These are phyloP conservation scores for Caenorhabditis drosophilae DNA, from an alignment of 2,888 invertebrate species.

Conservation along the genomic window DNA sequence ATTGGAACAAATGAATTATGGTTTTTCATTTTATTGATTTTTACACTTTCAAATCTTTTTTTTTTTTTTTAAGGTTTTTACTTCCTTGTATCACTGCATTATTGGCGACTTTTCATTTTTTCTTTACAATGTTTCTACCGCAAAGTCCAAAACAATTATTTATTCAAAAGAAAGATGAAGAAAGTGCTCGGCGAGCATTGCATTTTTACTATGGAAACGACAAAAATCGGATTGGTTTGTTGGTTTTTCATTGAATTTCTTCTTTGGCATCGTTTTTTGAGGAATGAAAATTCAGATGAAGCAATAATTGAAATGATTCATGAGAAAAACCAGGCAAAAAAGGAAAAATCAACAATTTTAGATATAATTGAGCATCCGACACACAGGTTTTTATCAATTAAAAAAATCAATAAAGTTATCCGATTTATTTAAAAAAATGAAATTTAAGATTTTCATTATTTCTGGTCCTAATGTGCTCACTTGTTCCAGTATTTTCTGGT, in stretches of 20 bases:
- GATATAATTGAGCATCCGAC: slow-evolving; percentile 28
- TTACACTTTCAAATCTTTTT: not conserved
- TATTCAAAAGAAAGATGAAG: slow-evolving; percentile 49
- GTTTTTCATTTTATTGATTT: slow-evolving; percentile 27
- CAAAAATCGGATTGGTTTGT: slow-evolving; percentile 36
- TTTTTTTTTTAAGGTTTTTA: slow-evolving; percentile 34
- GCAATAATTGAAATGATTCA: slow-evolving; percentile 29
- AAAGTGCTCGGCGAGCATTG: slow-evolving; percentile 44
- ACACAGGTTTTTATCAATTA: too few species aligned
- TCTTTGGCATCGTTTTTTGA: too few species aligned
- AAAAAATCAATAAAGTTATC: too few species aligned
- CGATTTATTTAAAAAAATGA: slow-evolving; percentile 39
- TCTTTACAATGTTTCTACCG: slow-evolving; percentile 50
- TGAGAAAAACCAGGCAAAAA: slow-evolving; percentile 27
- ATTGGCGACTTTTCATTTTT: slow-evolving; percentile 51
- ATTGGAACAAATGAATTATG: slow-evolving; percentile 54
- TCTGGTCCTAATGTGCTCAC: slow-evolving; percentile 52
- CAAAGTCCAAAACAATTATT: slow-evolving; percentile 65
- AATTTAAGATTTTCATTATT: slow-evolving; percentile 53
- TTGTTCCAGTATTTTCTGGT: slow-evolving; percentile 61
- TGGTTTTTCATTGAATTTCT: too few species aligned
- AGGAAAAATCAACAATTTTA: slow-evolving; percentile 14
- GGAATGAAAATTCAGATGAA: too few species aligned
- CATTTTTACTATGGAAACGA: slow-evolving; percentile 57
- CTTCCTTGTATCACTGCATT: slow-evolving; percentile 39